Base-by-base conservation (phyloP, 2,113 vertebrate genomes). In the Rhinoptilus africanus region DNA sequence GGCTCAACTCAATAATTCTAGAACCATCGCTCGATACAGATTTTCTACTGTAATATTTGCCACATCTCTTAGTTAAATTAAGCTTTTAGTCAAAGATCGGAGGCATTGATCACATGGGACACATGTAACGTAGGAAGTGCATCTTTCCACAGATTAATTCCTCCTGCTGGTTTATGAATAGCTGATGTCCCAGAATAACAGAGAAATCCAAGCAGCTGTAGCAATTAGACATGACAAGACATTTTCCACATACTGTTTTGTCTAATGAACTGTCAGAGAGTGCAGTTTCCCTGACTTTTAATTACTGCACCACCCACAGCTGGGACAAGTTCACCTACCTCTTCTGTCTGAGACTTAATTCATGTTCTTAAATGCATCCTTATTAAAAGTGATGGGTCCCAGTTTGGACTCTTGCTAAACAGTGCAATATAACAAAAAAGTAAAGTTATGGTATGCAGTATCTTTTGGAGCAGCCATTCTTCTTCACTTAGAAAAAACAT, bases 241-340 rank as follows among this genome's bases (percentile, higher is more conserved):
- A 94, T 96, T 97, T 89, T 96, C 94, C 67, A 89, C 96, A 93
- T 88, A 97, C 86, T 92, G 91, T 95, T 97, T 92, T 94, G 85
- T 96, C 92, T 97, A 97, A 97, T 91, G 96, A 96, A 90, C 86
- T 97, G 92, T 96, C 94, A 85, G 43, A 84, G 7, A 48, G 41
- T 54, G 32, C 35, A 39, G 11, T 41, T 54, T 84, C 60, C 35
- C 43, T 85, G 92, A 86, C 68, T 92, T 96, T 93, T 97, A 96
- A 97, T 96, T 93, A 95, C 77, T 88, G 41, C 16, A 60, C 79
- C 89, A 85, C 93, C 87, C 90, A 93, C 83, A 75, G 96, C 69
- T 82, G 76, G 56, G 62, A 90, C 64, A 92, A 60, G 54, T 57
- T 88, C 75, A 87, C 67, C 72, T 78, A 68, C 23, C 5, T 66